These are phyloP conservation scores for Zosterops hypoxanthus DNA, from an alignment of 2,113 vertebrate species.

Conservation along the genomic window DNA sequence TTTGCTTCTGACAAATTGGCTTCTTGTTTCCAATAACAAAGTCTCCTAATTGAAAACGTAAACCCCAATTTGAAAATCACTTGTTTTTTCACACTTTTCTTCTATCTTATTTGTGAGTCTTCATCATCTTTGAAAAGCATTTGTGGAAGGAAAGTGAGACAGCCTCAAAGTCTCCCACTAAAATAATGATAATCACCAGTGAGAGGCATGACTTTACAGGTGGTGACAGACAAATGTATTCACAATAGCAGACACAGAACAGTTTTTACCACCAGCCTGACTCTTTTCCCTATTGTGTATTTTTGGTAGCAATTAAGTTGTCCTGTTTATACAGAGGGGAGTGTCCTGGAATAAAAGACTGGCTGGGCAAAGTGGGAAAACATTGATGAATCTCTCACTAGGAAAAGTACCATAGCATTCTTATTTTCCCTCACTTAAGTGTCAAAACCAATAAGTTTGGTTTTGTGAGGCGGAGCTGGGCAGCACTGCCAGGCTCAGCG, in stretches of 20 bases:
- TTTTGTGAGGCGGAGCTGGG: not conserved
- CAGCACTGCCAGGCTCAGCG: not conserved
- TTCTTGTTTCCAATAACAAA: constrained; percentile 44
- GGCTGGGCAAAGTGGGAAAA: not conserved
- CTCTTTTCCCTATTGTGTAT: not conserved
- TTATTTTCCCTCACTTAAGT: not conserved
- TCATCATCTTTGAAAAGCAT: not conserved
- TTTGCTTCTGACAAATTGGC: constrained; percentile 44
- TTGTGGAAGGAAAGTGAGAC: not conserved
- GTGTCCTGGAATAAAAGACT: not conserved
- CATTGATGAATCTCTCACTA: not conserved
- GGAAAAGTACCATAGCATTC: not conserved
- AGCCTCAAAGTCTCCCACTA: not conserved
- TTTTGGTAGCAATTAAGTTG: not conserved
- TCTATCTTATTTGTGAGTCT: not conserved
- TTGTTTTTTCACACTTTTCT: not conserved
- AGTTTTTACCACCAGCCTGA: not conserved
- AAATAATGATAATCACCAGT: not conserved
- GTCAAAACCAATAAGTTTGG: not conserved
- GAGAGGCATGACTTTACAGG: not conserved
- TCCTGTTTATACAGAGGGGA: not conserved
- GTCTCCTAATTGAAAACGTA: constrained; percentile 49
- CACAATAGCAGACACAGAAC: not conserved
- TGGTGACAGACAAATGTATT: not conserved
- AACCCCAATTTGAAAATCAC: not conserved